Evolutionary conservation across 2,797 vertebrate genomes (phyloP), one percentile per base, ranked within the genome.

Genomic region (Pseudomugil gertrudae): DNA sequence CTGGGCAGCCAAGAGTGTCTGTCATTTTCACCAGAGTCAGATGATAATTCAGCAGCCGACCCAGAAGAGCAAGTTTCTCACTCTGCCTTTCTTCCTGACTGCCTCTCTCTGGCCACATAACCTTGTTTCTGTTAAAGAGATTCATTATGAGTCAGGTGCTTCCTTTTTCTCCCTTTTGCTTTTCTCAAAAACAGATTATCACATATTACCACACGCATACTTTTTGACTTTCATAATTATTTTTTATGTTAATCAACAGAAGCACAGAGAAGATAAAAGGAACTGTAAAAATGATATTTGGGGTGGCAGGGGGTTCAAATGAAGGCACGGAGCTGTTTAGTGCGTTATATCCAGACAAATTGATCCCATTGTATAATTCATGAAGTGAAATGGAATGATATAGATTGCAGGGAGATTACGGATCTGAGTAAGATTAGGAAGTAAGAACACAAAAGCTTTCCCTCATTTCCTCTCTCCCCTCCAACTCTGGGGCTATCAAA

Each of bases 341-440:
- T 85, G 74, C 80, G 83, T 89, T 87, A 84, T 82, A 85, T 86
- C 79, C 69, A 13, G 70, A 71, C 62, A 53, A 87, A 92, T 92
- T 87, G 88, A 90, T 90, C 90, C 72, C 65, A 56, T 69, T 91
- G 85, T 86, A 89, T 92, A 92, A 92, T 91, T 90, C 84, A 92
- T 90, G 89, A 89, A 76, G 78, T 9, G 15, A 76, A 87, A 88
- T 83, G 78, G 84, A 83, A 85, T 72, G 79, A 78, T 90, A 90
- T 90, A 86, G 90, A 91, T 91, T 84, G 85, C 24, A 50, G 67
- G 29, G 83, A 89, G 86, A 90, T 90, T 91, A 86, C 80, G 64
- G 81, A 91, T 88, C 73, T 62, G 76, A 63, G 88, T 85, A 84
- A 90, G 85, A 90, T 90, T 90, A 89, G 89, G 84, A 90, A 89